Percentiles rank a stretch among this genome's conserved stretches.
These are phyloP conservation scores for Camponotus fellah DNA, from an alignment of 2,888 invertebrate genomes.

Conservation along the genomic window DNA sequence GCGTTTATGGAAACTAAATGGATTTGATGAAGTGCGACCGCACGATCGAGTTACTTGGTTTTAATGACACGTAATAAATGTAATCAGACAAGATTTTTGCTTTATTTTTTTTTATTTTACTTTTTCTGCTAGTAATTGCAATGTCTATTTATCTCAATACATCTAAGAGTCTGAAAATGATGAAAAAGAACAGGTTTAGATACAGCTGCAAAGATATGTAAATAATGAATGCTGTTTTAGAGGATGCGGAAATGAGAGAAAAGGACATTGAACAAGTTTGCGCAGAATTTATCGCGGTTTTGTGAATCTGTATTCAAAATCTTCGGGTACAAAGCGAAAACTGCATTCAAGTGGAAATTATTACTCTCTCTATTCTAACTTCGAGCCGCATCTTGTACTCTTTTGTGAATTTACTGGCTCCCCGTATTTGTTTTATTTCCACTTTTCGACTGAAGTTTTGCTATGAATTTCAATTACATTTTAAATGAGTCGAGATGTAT, in stretches of 20 bases:
- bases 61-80: conserved; percentile 40
- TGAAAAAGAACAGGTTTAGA: conserved; percentile 5
- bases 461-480: conserved; percentile 45
- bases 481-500: conserved; percentile 56
- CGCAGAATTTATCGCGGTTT: conserved; percentile 78
- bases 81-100: not conserved
- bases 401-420: conserved; percentile 43
- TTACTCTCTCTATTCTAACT: conserved; percentile 13
- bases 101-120: conserved; percentile 7
- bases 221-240: not conserved
- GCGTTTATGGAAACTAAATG: conserved; percentile 46
- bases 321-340: conserved; percentile 61
- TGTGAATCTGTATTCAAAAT: conserved; percentile 74
- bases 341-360: conserved; percentile 59
- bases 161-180: not conserved
- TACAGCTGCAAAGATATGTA: not conserved
- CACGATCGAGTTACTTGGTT: conserved; percentile 28
- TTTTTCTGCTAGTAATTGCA: conserved; percentile 8
- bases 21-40: conserved; percentile 22
- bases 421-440: conserved; percentile 39
- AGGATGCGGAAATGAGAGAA: not conserved
- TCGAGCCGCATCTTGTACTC: conserved; percentile 14
- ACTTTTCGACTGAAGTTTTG: conserved; percentile 53
- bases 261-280: conserved; percentile 12
- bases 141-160: not conserved